Evolutionary conservation across 2,113 vertebrate species (phyloP), one percentile per base, ranked within the genome.

Genomic region (Budorcas taxicolor): DNA sequence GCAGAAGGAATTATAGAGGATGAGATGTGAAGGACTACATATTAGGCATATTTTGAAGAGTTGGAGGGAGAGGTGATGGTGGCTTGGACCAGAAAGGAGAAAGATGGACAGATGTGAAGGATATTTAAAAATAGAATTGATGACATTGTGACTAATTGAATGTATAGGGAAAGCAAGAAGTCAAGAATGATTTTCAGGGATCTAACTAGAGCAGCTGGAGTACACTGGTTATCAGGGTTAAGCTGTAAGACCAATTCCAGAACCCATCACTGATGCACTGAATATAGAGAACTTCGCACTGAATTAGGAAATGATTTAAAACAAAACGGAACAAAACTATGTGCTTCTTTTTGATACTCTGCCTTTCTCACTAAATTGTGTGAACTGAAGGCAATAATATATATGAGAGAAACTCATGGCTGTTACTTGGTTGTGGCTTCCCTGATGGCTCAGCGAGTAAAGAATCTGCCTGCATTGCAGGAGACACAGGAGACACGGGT

Each of bases 301-400:
- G 1, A 2, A 3, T 53, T 80, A 93, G 36, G 9, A 58, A 83
- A 87, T 10, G 29, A 58, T 17, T 90, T 16, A 23, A 21, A 40
- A 23, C 4, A 71, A 71, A 36, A 11, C 2, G 36, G 11, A 71
- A 12, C 19, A 71, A 40, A 74, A 11, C 6, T 23, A 15, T 5
- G 31, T 55, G 11, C 16, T 91, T 91, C 27, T 36, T 58, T 74
- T 88, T 33, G 33, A 21, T 64, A 58, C 5, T 47, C 36, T 82
- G 19, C 10, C 25, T 90, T 97, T 90, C 45, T 94, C 53, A 92
- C 33, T 36, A 25, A 58, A 7, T 90, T 50, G 29, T 58, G 2
- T 80, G 78, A 58, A 55, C 52, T 91, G 6, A 57, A 71, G 93
- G 8, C 2, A 76, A 52, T 23, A 62, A n/a, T 62, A 60, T 31